Base-by-base conservation (phyloP, 1,140 invertebrate species). In the Xylocopa sonorina region DNA sequence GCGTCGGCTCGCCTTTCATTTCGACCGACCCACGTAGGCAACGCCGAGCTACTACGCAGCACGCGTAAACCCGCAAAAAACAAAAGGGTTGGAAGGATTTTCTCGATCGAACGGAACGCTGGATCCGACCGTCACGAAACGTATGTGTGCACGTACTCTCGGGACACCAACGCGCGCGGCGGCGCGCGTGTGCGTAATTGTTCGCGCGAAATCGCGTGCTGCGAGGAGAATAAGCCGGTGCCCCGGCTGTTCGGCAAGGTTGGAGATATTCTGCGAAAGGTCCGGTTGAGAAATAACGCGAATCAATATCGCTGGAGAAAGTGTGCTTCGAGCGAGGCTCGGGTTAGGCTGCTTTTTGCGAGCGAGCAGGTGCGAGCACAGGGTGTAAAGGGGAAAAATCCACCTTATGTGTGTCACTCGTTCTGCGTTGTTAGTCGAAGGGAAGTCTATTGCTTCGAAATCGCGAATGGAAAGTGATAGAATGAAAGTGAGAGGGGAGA, bases 1-100 rank as follows among this genome's bases (percentile, higher is more conserved):
- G n/a, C n/a, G 68, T 32, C 74, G 34, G 38, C 34, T 66, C 64
- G 75, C 83, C 80, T 85, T 86, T 85, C 84, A 68, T 86, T 86
- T 83, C 73, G 68, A 62, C 34, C 81, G 68, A 67, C 84, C 85
- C 85, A 86, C 85, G 80, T 85, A 53, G 24, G 51, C 64, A 27
- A 68, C 60, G 72, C 66, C n/a, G 51, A 64, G 48, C 27, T 48
- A 41, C 27, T 48, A 67, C 48, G 71, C 64, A 10, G 82, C 50
- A 29, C 38, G 46, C 66, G 60, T 29, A n/a, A n/a, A 58, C 43
- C 29, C 16, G 55, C 38, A 29, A 66, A n/a, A 78, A 82, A 67
- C 29, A 55, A 41, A 76, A 83, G 27, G 48, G 67, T n/a, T n/a
- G 58, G 43, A 43, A 74, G 43, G 53, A 50, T 66, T 51, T 74